Evolutionary conservation across 2,888 invertebrate genomes (phyloP), one percentile per base, ranked within the genome.

Genomic region (Agapostemon virescens): DNA sequence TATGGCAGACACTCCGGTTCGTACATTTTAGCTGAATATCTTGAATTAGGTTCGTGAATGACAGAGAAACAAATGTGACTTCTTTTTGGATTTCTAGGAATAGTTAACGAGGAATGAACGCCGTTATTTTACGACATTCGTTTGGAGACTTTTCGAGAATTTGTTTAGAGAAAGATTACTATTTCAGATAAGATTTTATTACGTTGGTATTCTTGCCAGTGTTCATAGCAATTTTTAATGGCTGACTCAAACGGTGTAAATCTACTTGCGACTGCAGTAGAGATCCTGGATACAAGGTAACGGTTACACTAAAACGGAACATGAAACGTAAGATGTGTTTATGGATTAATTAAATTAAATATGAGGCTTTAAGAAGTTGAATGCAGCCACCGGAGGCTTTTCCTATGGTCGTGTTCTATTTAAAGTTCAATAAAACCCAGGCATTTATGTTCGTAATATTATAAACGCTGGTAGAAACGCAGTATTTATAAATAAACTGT

Each of bases 301-400:
- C 11, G 2, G 38, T 38, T 11, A 38, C 38, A 38, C 9, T 49
- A n/a, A n/a, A 49, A n/a, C n/a, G n/a, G 49, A 49, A 49, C 11
- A 49, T 49, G 49, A 49, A n/a, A 49, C 9, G n/a, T 49, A 49
- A n/a, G 49, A 11, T n/a, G n/a, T 49, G 49, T 49, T 49, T 55
- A 55, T 23, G 55, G 23, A 23, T 55, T 55, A 55, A 55, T 55
- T 55, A 55, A 55, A 55, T 55, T 26, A 55, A 26, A n/a, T 49
- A 49, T 9, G n/a, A 49, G 9, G 49, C n/a, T n/a, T 3, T n/a
- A 49, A n/a, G 49, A 49, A 49, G 49, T n/a, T 49, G 9, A 49
- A 49, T 49, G 49, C n/a, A n/a, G n/a, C 49, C n/a, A 0, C n/a
- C 3, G 9, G 9, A n/a, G n/a, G 17, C 3, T 58, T 3, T 17